These are phyloP conservation scores for Oryzias curvinotus DNA, from an alignment of 2,113 vertebrate genomes.

Conservation along the genomic window DNA sequence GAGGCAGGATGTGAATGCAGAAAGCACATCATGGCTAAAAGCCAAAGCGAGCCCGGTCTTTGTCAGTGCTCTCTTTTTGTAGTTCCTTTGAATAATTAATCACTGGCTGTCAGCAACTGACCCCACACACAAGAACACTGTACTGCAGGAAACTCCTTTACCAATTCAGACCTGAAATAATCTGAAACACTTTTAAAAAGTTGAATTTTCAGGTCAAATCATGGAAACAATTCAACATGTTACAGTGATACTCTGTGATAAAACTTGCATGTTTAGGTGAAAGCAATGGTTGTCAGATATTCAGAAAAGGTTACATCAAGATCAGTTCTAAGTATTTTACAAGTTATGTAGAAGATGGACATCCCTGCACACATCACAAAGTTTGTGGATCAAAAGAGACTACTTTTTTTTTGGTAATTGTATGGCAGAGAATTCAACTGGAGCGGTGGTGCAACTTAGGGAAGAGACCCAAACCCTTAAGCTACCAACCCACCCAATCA, in stretches of 20 bases:
- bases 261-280: no score
- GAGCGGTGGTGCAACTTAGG: slow-evolving; percentile 48
- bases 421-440: slow-evolving; percentile 60
- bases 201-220: no score
- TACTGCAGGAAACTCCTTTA: neutral
- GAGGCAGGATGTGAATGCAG: slow-evolving; percentile 14
- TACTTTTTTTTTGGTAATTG: slow-evolving; percentile 5
- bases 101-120: slow-evolving; percentile 36
- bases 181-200: no score
- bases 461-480: slow-evolving; percentile 66
- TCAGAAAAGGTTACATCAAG: no score
- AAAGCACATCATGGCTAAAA: slow-evolving; percentile 11
- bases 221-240: no score
- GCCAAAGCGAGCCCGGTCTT: slow-evolving; percentile 17
- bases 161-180: neutral
- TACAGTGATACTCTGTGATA: no score
- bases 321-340: no score
- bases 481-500: slow-evolving; percentile 62
- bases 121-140: slow-evolving; percentile 34
- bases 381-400: neutral
- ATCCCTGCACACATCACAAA: neutral
- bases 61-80: slow-evolving; percentile 33
- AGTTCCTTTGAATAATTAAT: slow-evolving; percentile 56
- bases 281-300: no score
- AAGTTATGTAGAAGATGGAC: neutral